Evolutionary conservation across 2,888 invertebrate species (phyloP).

Genomic region (Hyposoter dolosus): DNA sequence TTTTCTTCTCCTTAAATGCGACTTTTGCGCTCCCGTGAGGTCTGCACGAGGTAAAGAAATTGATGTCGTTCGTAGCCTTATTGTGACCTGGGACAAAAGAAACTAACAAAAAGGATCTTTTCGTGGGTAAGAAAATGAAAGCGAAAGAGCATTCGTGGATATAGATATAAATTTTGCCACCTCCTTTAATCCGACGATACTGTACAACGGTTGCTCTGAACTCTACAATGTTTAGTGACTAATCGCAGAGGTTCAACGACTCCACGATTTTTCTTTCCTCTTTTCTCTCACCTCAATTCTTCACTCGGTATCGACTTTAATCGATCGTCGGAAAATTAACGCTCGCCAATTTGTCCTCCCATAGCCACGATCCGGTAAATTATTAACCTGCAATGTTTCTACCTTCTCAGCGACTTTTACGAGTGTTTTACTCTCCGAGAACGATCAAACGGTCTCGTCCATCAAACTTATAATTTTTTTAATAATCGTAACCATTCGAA

Average conservation of each 20-base stretch:
- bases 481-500: not conserved
- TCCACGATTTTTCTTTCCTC: not conserved
- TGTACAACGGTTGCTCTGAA: slow-evolving; percentile 56
- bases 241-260: slow-evolving; percentile 69
- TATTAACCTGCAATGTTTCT: not conserved
- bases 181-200: slow-evolving; percentile 73
- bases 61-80: slow-evolving; percentile 60
- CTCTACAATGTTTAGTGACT: slow-evolving; percentile 68
- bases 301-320: slow-evolving; percentile 14
- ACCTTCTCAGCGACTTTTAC: not conserved
- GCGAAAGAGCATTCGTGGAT: slow-evolving; percentile 23
- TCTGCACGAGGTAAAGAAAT: slow-evolving; percentile 51
- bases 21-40: slow-evolving; percentile 22
- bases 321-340: slow-evolving; percentile 13
- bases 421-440: not conserved
- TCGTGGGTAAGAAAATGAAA: slow-evolving; percentile 15
- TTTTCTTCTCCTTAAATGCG: slow-evolving; percentile 36
- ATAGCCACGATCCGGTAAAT: not conserved
- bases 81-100: slow-evolving; percentile 58
- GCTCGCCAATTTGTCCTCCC: slow-evolving; percentile 6
- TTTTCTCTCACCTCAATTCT: not conserved
- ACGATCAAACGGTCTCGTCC: not conserved
- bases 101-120: slow-evolving; percentile 9
- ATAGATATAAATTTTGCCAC: slow-evolving; percentile 69
- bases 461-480: not conserved